Base-by-base conservation (phyloP, 2,888 invertebrate genomes). In the Polydrusus tereticollis region DNA sequence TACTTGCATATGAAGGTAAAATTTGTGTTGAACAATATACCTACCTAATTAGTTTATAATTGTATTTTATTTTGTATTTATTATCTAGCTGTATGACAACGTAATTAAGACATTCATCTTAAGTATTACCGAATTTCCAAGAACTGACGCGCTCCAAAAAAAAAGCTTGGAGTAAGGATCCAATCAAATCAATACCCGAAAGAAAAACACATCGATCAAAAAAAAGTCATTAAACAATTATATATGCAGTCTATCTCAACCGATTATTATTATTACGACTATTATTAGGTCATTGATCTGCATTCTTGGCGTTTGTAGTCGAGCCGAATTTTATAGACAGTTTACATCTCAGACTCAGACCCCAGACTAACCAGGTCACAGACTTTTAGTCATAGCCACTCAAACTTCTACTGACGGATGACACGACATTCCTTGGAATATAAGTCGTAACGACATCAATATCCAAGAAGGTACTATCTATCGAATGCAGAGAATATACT, bases 131-230 rank as follows among this genome's bases (percentile, higher is more conserved):
- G 21, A 38, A 8, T 21, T 36, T 58, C 38, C n/a, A 36, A 26
- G 29, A 57, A 38, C 33, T 5, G n/a, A n/a, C n/a, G 1, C 12
- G 4, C n/a, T 38, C 5, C 7, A 16, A 58, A 38, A 21, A n/a
- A n/a, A 36, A 58, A 10, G 47, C 21, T 38, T 58, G 14, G n/a
- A 18, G 58, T 38, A 58, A 21, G n/a, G 3, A 12, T 58, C 38
- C 2, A 38, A 47, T 47, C n/a, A n/a, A n/a, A 47, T n/a, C 12
- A 38, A 58, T 58, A 58, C 38, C 58, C 58, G 58, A 38, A 58
- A 58, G 58, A 58, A 58, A 58, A 38, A 58, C 38, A 58, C 58
- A 58, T 58, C 58, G 38, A 58, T 58, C 58, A 58, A 58, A 33
- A 57, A 33, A 52, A 55, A 38, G 18, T 58, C 20, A 38, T 58